Base-by-base conservation (phyloP, 2,888 invertebrate species). In the Caenorhabditis panamensis region DNA sequence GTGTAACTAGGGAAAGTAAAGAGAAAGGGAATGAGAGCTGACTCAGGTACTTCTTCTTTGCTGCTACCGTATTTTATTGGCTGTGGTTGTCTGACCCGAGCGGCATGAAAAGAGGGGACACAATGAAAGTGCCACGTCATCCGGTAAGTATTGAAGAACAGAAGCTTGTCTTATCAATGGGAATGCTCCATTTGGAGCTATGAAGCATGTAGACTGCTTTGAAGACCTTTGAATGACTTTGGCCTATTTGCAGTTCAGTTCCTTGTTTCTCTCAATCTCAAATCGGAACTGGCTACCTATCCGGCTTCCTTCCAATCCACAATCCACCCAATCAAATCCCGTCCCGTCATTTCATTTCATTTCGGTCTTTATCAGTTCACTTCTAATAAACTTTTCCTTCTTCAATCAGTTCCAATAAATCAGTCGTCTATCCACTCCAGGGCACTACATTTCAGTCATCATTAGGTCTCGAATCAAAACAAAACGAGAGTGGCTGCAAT, bases 51-150 rank as follows among this genome's bases (percentile, higher is more conserved):
- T n/a, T n/a, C n/a, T n/a, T n/a, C 2, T 11, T 36, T 26, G 24
- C 28, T 31, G 64, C 73, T 73, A 73, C 73, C 56, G 73, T 73
- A 58, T 56, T 72, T 47, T 44, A 56, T 28, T n/a, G n/a, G n/a
- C n/a, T n/a, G n/a, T n/a, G n/a, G n/a, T n/a, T n/a, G 44, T 1
- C 1, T 54, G 54, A 41, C 49, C 49, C 28, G 24, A 31, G 24
- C n/a, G 61, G 61, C 44, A 44, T 22, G 62, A 53, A 54, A 44
- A 54, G n/a, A 37, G 37, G 16, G 2, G 22, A 24, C 24, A 73
- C 64, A 66, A 73, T 64, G 59, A 49, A 36, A 63, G 47, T 51
- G 73, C 64, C 73, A 73, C 73, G 73, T 73, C 73, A 73, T 72
- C 22, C 31, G 31, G 31, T 31, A 61, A 24, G 13, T 54, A 28